These are phyloP conservation scores for Hydra vulgaris DNA, from an alignment of 30 jellyfish, hydroid and myxozoan species.

Conservation along the genomic window DNA sequence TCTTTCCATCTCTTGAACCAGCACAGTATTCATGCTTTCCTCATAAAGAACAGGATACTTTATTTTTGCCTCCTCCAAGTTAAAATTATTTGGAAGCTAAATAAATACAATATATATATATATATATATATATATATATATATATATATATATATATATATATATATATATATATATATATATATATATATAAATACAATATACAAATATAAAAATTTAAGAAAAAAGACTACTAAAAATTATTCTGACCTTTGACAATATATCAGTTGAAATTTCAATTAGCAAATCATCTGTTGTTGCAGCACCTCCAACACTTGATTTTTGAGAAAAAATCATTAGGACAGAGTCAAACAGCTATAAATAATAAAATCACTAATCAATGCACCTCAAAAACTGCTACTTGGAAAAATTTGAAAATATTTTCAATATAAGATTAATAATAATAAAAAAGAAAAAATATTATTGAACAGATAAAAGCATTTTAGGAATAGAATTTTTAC, in stretches of 20 bases:
- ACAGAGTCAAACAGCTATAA: slow-evolving; percentile 86
- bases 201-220: not conserved
- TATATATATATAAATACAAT: too few relatives aligned
- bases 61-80: slow-evolving; percentile 65
- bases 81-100: slow-evolving; percentile 74
- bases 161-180: too few relatives aligned
- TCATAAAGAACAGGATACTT: slow-evolving; percentile 82
- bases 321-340: slow-evolving; percentile 68
- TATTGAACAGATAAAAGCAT: too few relatives aligned
- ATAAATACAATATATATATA: too few relatives aligned
- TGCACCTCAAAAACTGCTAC: too few relatives aligned
- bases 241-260: slow-evolving; percentile 60
- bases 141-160: too few relatives aligned
- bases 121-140: too few relatives aligned
- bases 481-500: too few relatives aligned
- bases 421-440: not conserved
- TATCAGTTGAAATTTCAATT: slow-evolving; percentile 83
- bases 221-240: not conserved
- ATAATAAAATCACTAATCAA: not conserved
- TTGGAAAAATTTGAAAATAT: too few relatives aligned
- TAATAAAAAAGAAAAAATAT: not conserved
- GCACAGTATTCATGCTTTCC: slow-evolving; percentile 94
- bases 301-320: slow-evolving; percentile 70
- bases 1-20: slow-evolving; percentile 95
- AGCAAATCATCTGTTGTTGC: slow-evolving; percentile 68